Percentiles rank a stretch among this genome's conserved stretches.
These are phyloP conservation scores for Paramacrobiotus metropolitanus DNA, from an alignment of 1,140 invertebrate genomes.

Conservation along the genomic window DNA sequence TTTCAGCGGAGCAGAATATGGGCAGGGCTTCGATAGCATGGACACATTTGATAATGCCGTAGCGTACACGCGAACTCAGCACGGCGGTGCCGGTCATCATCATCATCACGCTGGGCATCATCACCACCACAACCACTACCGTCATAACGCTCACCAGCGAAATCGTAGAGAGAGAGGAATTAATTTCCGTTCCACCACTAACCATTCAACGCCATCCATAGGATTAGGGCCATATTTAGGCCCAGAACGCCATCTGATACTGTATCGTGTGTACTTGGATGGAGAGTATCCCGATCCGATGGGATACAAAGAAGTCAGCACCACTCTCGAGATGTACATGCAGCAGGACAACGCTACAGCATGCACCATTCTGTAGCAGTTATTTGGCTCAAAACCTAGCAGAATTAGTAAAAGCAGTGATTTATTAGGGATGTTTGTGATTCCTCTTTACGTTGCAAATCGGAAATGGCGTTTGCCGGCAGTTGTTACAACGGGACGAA, in stretches of 20 bases:
- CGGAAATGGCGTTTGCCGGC: too few species aligned
- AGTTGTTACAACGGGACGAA: too few species aligned
- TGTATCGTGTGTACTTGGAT: neutral
- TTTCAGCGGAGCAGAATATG: neutral
- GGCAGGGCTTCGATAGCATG: neutral
- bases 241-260: neutral
- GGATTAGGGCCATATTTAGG: too few species aligned
- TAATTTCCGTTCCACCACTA: neutral
- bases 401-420: too few species aligned
- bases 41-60: neutral
- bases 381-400: too few species aligned
- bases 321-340: neutral
- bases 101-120: neutral
- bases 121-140: neutral
- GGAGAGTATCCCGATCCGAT: neutral
- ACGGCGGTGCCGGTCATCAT: neutral
- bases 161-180: neutral
- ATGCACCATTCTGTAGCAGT: neutral
- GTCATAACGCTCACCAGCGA: neutral
- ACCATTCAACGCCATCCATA: neutral
- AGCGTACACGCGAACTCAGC: too few species aligned
- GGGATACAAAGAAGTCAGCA: neutral
- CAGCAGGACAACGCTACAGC: neutral
- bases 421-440: too few species aligned
- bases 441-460: too few species aligned